Base-by-base conservation (phyloP, 2,113 vertebrate species). In the Arenaria interpres region DNA sequence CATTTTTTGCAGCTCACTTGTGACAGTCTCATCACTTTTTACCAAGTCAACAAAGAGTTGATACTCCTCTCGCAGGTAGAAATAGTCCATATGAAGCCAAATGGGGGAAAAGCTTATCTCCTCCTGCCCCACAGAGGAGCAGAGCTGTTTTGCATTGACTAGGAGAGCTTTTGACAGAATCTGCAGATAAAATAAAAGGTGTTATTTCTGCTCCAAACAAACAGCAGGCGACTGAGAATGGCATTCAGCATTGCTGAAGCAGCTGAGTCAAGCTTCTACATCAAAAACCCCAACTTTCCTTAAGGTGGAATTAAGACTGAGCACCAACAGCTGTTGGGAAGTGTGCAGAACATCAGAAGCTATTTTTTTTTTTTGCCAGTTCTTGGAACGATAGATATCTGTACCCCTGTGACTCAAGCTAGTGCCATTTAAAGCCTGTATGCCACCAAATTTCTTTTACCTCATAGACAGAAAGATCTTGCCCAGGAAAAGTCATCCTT, bases 61-160 rank as follows among this genome's bases (percentile, higher is more conserved):
- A 57, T 89, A 89, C 27, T 80, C 77, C 7, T 89, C 68, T 66
- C 6, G 51, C 35, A 74, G 43, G 68, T 81, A 89, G 86, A 81
- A 89, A 73, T 81, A 89, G 25, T 89, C 76, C 51, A 89, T 89
- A 71, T 81, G 86, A 72, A 89, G 50, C 86, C 86, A 89, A 54
- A 66, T 50, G 30, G 77, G 50, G 10, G 76, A 81, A 66, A 89
- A 89, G 7, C 57, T 46, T 24, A 50, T 24, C 7, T 89, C 43
- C 13, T 53, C 10, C n/a, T 56, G 35, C 28, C 50, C 67, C 69
- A 85, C 37, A 56, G 50, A 73, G 41, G 20, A 41, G 9, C 50
- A 80, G 20, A 89, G 86, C 19, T 23, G 50, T 48, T 73, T 72
- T 0, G 76, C 67, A 56, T 79, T 72, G 30, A 24, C 51, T n/a